These are phyloP conservation scores for Probosciger aterrimus DNA, from an alignment of 2,113 vertebrate genomes.

Conservation along the genomic window DNA sequence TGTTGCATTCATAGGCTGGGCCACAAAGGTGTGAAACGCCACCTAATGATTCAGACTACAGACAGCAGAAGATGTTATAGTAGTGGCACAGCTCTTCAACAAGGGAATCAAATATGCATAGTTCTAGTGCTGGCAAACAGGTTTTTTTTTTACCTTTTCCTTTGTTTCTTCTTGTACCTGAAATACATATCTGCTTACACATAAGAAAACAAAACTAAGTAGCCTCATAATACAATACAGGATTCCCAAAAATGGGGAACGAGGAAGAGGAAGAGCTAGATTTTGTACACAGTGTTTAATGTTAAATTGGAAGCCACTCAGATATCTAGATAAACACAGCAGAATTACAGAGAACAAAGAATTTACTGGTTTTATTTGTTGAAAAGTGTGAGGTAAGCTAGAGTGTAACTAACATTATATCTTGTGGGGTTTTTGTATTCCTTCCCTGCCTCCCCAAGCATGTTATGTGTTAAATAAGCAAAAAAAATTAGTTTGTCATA, in stretches of 20 bases:
- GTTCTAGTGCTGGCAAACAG: background rate
- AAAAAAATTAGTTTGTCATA: background rate
- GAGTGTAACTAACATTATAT: rapidly evolving
- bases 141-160: background rate
- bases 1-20: background rate
- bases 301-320: background rate
- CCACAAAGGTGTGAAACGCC: background rate
- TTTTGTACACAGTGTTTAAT: background rate
- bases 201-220: background rate
- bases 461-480: background rate
- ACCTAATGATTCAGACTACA: background rate
- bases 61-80: background rate
- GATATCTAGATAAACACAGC: background rate
- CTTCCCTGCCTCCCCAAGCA: background rate
- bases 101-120: background rate
- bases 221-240: background rate
- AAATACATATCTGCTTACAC: background rate
- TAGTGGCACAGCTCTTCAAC: background rate
- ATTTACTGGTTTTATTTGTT: background rate
- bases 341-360: background rate
- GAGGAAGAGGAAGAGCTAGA: background rate
- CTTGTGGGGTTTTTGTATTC: background rate
- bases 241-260: background rate
- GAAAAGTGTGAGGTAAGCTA: background rate
- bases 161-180: background rate